Evolutionary conservation across 2,113 vertebrate species (phyloP).

Genomic region (Natator depressus): DNA sequence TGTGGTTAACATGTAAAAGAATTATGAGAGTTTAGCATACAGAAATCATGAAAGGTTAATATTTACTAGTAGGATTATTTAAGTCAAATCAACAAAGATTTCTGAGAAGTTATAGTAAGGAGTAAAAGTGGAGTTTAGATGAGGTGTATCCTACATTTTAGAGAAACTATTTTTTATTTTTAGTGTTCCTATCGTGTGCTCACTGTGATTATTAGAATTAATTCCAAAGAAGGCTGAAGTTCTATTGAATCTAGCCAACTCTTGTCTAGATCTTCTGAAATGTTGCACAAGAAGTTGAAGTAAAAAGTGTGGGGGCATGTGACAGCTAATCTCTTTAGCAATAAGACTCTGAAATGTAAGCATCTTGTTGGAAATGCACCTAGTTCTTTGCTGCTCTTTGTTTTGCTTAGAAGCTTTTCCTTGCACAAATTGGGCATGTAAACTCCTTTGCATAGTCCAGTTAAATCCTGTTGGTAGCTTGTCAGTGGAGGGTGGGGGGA

Average conservation of each 20-base stretch:
- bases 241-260: constrained; percentile 27
- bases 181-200: not conserved
- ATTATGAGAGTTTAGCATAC: not conserved
- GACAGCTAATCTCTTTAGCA: constrained; percentile 77
- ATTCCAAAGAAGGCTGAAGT: constrained; percentile 26
- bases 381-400: constrained; percentile 74
- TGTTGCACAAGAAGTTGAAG: constrained; percentile 51
- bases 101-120: not conserved
- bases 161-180: not conserved
- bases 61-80: not conserved
- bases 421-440: constrained; percentile 56
- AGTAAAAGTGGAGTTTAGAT: not conserved
- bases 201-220: not conserved
- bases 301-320: constrained; percentile 58
- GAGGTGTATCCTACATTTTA: not conserved
- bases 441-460: constrained; percentile 71
- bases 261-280: constrained; percentile 24
- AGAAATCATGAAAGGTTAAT: not conserved
- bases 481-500: not conserved
- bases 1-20: not conserved
- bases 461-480: constrained; percentile 63
- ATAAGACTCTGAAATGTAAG: constrained; percentile 64
- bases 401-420: constrained; percentile 75
- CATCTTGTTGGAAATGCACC: constrained; percentile 50
- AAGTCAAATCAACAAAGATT: not conserved